Conservation (phyloP, 1,140 invertebrate species). For the Pseudachorutes palmiensis region DNA sequence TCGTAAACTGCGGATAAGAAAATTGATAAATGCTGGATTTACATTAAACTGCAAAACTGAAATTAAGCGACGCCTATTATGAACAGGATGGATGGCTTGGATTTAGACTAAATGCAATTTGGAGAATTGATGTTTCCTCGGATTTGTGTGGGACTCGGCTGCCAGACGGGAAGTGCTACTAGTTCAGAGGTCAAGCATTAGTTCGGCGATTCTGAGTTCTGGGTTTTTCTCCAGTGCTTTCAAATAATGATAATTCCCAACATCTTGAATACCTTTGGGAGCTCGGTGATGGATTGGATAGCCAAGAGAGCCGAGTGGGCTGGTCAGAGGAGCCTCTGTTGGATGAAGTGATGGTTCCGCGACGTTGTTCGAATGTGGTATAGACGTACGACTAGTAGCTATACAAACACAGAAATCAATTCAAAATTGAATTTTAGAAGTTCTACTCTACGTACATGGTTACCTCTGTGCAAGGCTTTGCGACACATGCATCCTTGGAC, state of each 20-base stretch:
- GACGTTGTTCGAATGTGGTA: neutral
- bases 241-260: neutral
- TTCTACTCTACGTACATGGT: neutral
- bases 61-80: neutral
- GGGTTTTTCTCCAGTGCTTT: neutral
- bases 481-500: too few relatives aligned
- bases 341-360: neutral
- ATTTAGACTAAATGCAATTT: neutral
- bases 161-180: neutral
- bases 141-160: neutral
- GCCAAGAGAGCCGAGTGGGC: too few relatives aligned
- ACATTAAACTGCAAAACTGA: neutral
- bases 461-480: too few relatives aligned
- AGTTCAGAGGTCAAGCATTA: neutral
- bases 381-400: neutral
- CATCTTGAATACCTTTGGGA: neutral
- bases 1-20: neutral
- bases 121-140: neutral
- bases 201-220: neutral
- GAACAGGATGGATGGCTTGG: neutral
- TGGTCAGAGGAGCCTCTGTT: too few relatives aligned
- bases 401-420: neutral
- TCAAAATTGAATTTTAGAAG: neutral
- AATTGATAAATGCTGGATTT: neutral
- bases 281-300: neutral